Evolutionary conservation across 2,113 vertebrate species (phyloP).

Genomic region (Xerus inauris): DNA sequence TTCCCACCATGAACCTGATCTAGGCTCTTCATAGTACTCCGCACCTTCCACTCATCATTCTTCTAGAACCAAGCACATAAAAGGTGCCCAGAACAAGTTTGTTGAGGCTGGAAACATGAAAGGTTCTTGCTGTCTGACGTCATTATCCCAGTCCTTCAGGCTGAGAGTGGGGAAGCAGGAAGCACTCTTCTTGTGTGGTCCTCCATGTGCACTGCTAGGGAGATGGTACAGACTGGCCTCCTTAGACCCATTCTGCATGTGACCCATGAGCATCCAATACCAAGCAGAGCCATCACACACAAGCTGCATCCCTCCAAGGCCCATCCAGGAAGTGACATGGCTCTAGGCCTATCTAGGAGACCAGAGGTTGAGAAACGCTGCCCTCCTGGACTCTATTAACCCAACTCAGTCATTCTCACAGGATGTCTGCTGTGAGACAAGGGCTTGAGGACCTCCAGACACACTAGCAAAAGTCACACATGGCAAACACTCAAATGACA

Average conservation of each 20-base stretch:
- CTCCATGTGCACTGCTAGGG: not conserved
- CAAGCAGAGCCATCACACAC: not conserved
- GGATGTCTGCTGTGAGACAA: not conserved
- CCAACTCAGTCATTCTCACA: not conserved
- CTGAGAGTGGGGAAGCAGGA: not conserved
- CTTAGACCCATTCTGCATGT: not conserved
- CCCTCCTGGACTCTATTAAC: not conserved
- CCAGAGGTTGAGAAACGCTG: not conserved
- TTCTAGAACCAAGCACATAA: not conserved
- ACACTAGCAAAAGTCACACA: not conserved
- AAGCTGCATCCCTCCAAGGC: not conserved
- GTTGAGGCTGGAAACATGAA: not conserved
- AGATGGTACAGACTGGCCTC: not conserved
- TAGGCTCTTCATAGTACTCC: not conserved
- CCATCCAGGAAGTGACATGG: rapidly evolving
- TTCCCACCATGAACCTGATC: not conserved
- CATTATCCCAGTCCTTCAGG: not conserved
- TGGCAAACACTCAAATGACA: not conserved
- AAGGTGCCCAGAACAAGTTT: not conserved
- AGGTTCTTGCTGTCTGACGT: no score
- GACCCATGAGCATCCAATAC: not conserved
- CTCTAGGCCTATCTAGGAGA: no score
- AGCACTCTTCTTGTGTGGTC: rapidly evolving
- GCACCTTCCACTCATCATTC: not conserved
- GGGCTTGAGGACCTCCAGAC: not conserved